phyloP scores from a whole-genome alignment of 2,888 invertebrate species.

The Dryocosmus kuriphilus region DNA sequence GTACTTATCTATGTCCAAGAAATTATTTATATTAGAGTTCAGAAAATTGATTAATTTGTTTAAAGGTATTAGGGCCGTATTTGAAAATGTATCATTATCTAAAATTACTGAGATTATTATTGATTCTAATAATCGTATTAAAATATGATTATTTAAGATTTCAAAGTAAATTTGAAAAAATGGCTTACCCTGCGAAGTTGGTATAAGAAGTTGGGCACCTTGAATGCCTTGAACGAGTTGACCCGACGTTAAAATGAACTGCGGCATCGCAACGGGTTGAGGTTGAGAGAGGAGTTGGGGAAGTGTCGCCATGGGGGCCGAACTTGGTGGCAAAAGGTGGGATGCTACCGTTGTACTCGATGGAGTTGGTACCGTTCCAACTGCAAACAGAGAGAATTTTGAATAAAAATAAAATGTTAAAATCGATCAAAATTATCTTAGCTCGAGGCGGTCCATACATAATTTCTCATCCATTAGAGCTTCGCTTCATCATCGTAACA shows the following conservation, averaged over 20 bases:
- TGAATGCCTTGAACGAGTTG: constrained; percentile 95
- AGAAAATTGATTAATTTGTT: not conserved
- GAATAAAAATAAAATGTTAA: not conserved
- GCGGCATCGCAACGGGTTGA: constrained; percentile 89
- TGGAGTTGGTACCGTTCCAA: constrained; percentile 74
- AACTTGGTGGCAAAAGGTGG: constrained; percentile 73
- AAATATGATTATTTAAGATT: not conserved
- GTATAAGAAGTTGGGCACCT: constrained; percentile 95
- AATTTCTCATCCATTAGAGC: not conserved
- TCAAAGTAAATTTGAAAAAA: constrained; percentile 10
- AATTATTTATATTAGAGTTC: not conserved
- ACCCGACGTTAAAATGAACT: constrained; percentile 93
- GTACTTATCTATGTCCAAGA: not conserved
- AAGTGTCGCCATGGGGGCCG: constrained; percentile 80
- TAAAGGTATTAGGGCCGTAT: not conserved
- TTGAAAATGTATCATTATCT: too few relatives aligned
- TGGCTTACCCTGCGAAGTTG: constrained; percentile 92
- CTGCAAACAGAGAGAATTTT: constrained; percentile 53
- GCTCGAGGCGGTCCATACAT: too few relatives aligned
- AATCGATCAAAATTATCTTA: not conserved
- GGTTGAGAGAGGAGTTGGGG: constrained; percentile 81
- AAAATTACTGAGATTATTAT: too few relatives aligned
- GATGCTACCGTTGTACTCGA: constrained; percentile 74
- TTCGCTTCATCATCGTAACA: not conserved
- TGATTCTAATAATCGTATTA: too few relatives aligned